These are phyloP conservation scores for Charadrius vociferus DNA, from an alignment of 2,113 vertebrate genomes.

Conservation along the genomic window DNA sequence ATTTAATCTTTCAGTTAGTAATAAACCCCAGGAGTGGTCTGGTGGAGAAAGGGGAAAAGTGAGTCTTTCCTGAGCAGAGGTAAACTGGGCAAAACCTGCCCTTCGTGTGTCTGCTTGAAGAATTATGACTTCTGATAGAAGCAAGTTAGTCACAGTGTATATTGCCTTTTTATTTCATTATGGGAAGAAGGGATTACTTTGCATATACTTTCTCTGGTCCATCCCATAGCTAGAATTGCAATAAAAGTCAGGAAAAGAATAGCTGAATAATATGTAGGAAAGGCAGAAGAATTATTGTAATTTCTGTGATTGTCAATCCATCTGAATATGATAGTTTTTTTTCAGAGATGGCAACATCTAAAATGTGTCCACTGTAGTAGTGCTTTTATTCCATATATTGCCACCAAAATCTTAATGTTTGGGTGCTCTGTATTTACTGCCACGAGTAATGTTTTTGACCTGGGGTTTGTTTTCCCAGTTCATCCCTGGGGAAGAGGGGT, in stretches of 20 bases:
- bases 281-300: not conserved
- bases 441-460: not conserved
- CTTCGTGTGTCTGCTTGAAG: not conserved
- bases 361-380: not conserved
- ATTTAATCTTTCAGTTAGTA: constrained; percentile 10
- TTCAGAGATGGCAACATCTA: not conserved
- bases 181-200: not conserved
- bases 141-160: not conserved
- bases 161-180: not conserved
- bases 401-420: not conserved
- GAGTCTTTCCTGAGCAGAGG: not conserved
- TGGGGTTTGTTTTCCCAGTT: not conserved
- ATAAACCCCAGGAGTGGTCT: constrained; percentile 5
- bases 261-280: not conserved
- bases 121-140: constrained; percentile 8
- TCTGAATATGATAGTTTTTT: not conserved
- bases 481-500: not conserved
- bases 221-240: not conserved
- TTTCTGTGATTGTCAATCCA: not conserved
- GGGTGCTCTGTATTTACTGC: not conserved
- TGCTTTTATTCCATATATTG: not conserved
- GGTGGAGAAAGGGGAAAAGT: not conserved
- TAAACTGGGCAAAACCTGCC: not conserved
- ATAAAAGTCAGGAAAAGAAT: not conserved
- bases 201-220: not conserved